Percentiles rank a stretch among this genome's conserved stretches.
Conservation (phyloP, 2,888 invertebrate species). For the Graphium colonna region DNA sequence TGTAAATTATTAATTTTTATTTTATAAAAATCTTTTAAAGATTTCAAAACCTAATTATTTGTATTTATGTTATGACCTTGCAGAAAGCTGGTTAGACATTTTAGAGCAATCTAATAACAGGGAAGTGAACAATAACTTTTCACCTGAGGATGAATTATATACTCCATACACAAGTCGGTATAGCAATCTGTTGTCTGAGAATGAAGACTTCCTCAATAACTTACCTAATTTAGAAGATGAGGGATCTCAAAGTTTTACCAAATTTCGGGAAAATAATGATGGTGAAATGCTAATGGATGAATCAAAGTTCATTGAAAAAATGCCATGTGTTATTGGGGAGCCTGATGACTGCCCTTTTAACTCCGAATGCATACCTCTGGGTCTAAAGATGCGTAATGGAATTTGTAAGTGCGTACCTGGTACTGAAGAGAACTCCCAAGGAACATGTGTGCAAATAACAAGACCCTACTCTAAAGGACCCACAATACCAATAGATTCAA, state of each 20-base stretch:
- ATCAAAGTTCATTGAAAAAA: slow-evolving; percentile 68
- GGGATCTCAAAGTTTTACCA: slow-evolving; percentile 53
- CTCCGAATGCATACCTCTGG: slow-evolving; percentile 83
- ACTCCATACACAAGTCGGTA: slow-evolving; percentile 57
- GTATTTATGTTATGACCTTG: slow-evolving; percentile 29
- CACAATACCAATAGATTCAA: slow-evolving; percentile 50
- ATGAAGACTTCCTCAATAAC: slow-evolving; percentile 67
- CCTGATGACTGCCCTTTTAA: slow-evolving; percentile 82
- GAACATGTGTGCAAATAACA: slow-evolving; percentile 51
- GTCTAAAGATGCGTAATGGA: slow-evolving; percentile 81
- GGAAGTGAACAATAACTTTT: slow-evolving; percentile 58
- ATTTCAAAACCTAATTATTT: too few relatives aligned
- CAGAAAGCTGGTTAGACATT: slow-evolving; percentile 76
- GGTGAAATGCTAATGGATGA: slow-evolving; percentile 75
- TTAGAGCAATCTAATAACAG: slow-evolving; percentile 66
- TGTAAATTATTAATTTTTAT: slow-evolving; percentile 8
- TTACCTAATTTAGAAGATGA: slow-evolving; percentile 63
- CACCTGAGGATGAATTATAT: slow-evolving; percentile 64
- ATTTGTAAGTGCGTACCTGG: slow-evolving; percentile 86
- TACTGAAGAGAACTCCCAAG: slow-evolving; percentile 69
- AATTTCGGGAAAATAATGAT: slow-evolving; percentile 60
- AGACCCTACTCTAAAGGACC: slow-evolving; percentile 68
- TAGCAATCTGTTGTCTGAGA: slow-evolving; percentile 54
- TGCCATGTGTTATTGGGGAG: slow-evolving; percentile 80
- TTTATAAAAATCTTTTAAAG: background rate